Percentiles rank a stretch among this genome's conserved stretches.
phyloP scores from a whole-genome alignment of 2,797 vertebrate genomes.

The Catostomus latipinnis region DNA sequence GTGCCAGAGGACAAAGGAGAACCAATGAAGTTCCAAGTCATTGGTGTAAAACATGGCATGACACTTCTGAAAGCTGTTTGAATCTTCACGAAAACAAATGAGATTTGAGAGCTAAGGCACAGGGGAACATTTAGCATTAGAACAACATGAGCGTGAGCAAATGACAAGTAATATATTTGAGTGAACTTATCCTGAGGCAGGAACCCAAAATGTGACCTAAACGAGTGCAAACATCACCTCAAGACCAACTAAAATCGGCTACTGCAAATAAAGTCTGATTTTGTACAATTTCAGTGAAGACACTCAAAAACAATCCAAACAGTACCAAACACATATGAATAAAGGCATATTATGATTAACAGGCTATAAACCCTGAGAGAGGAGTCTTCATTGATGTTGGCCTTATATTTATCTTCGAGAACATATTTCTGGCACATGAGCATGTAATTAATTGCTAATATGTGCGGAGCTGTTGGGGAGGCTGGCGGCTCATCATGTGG shows the following conservation, averaged over 20 bases:
- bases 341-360: not conserved
- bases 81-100: no score
- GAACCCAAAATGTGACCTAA: not conserved
- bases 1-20: no score
- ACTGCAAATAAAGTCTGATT: not conserved
- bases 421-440: conserved; percentile 34
- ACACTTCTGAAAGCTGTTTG: no score
- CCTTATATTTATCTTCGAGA: conserved; percentile 4
- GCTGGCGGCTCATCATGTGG: conserved; percentile 33
- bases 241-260: not conserved
- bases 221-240: not conserved
- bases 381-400: conserved; percentile 12
- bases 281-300: not conserved
- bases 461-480: conserved; percentile 17
- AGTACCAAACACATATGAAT: not conserved
- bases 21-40: no score
- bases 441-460: conserved; percentile 54
- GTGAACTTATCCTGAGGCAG: not conserved
- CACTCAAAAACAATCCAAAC: not conserved
- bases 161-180: no score
- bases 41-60: no score
- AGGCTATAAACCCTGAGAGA: conserved; percentile 10
- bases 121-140: no score
- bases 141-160: no score
- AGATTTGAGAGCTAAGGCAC: no score